These are phyloP conservation scores for Malurus elegans DNA, from an alignment of 2,113 vertebrate species.

Conservation along the genomic window DNA sequence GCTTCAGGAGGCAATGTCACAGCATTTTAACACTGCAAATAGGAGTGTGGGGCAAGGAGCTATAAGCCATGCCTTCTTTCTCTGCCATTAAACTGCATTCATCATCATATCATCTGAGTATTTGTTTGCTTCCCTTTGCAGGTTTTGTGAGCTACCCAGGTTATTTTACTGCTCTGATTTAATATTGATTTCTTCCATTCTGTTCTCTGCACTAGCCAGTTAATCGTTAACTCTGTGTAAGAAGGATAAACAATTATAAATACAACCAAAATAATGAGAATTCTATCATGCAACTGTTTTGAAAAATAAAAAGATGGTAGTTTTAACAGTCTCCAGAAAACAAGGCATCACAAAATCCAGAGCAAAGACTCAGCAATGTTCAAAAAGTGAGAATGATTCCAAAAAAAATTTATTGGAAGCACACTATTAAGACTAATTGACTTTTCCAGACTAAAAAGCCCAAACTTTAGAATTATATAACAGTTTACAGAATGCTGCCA, in stretches of 20 bases:
- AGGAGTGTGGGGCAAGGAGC: neutral
- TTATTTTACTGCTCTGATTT: conserved; percentile 9
- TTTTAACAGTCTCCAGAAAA: neutral
- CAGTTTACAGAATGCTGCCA: neutral
- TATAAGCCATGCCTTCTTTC: neutral
- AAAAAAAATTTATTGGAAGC: neutral
- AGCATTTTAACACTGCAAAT: neutral
- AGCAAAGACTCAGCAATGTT: neutral
- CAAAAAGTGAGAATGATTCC: neutral
- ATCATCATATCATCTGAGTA: neutral
- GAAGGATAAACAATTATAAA: neutral
- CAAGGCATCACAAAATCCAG: neutral
- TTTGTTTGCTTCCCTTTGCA: neutral
- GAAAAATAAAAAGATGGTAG: neutral
- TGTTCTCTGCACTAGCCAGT: neutral
- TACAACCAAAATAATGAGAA: neutral
- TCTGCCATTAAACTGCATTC: neutral
- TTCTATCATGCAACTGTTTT: neutral
- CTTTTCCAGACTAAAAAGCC: neutral
- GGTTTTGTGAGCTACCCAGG: neutral
- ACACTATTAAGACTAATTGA: neutral
- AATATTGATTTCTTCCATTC: conserved; percentile 14
- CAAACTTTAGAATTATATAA: neutral
- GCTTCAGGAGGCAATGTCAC: neutral
- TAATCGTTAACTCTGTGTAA: neutral